Percentiles rank a stretch among this genome's conserved stretches.
Conservation (phyloP, 2,888 invertebrate genomes). For the Chirona hameri region DNA sequence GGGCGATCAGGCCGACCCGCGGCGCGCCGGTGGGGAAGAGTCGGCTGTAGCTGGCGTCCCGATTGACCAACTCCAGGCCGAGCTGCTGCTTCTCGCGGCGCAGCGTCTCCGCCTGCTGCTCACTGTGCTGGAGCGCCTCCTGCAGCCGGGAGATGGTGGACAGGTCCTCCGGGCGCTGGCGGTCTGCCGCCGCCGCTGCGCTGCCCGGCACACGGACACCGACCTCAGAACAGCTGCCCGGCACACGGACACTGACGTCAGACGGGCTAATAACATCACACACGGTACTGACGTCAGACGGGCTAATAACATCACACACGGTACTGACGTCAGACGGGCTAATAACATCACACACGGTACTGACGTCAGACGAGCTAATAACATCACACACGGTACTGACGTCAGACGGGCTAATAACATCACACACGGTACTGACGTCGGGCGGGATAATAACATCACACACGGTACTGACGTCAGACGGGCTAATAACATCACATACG, state of each 20-base stretch:
- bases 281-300: too few relatives aligned
- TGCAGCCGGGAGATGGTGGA: background rate
- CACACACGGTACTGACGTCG: too few relatives aligned
- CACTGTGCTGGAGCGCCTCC: background rate
- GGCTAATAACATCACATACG: too few relatives aligned
- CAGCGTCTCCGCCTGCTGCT: background rate
- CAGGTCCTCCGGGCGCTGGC: background rate
- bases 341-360: too few relatives aligned
- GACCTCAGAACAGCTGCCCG: background rate
- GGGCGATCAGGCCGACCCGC: background rate
- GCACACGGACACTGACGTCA: background rate
- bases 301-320: too few relatives aligned
- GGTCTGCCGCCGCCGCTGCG: background rate
- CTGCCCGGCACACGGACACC: background rate
- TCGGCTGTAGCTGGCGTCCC: slow-evolving; percentile 25
- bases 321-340: too few relatives aligned
- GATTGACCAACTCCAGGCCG: slow-evolving; percentile 6
- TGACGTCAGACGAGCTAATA: too few relatives aligned
- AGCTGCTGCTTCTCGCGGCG: slow-evolving; percentile 7
- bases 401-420: too few relatives aligned
- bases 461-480: too few relatives aligned
- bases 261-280: too few relatives aligned
- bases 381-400: too few relatives aligned
- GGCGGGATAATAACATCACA: too few relatives aligned
- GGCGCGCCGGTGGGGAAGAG: background rate